Evolutionary conservation across 2,113 vertebrate genomes (phyloP).

Genomic region (Promerops cafer): DNA sequence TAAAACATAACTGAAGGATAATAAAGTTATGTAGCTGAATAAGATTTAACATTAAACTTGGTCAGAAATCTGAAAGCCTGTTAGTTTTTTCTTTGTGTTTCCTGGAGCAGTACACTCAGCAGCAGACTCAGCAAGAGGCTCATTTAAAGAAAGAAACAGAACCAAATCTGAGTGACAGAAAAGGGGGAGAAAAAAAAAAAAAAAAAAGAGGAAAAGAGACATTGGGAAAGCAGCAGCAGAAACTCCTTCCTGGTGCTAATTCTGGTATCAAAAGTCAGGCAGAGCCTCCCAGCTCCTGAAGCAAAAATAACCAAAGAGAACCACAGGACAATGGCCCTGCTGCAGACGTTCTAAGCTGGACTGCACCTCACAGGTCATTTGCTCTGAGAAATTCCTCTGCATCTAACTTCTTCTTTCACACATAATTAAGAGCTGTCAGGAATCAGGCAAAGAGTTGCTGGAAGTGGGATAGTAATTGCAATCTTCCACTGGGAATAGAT

Average conservation of each 20-base stretch:
- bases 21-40: neutral
- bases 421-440: conserved; percentile 45
- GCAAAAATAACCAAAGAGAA: neutral
- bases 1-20: neutral
- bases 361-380: neutral
- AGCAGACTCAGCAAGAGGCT: neutral
- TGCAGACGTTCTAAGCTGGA: neutral
- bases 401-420: neutral
- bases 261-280: neutral
- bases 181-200: fast-evolving
- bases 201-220: fast-evolving
- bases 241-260: neutral
- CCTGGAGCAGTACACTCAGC: neutral
- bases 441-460: neutral
- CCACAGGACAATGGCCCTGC: neutral
- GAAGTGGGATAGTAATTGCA: conserved; percentile 19
- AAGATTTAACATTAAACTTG: neutral
- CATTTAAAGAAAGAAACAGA: neutral
- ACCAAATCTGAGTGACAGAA: neutral
- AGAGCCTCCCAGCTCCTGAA: neutral
- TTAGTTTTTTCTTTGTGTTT: neutral
- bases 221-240: neutral
- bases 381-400: neutral
- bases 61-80: neutral
- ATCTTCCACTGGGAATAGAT: neutral